phyloP scores from a whole-genome alignment of 2,113 vertebrate genomes.

The Astatotilapia flaviijosephi region DNA sequence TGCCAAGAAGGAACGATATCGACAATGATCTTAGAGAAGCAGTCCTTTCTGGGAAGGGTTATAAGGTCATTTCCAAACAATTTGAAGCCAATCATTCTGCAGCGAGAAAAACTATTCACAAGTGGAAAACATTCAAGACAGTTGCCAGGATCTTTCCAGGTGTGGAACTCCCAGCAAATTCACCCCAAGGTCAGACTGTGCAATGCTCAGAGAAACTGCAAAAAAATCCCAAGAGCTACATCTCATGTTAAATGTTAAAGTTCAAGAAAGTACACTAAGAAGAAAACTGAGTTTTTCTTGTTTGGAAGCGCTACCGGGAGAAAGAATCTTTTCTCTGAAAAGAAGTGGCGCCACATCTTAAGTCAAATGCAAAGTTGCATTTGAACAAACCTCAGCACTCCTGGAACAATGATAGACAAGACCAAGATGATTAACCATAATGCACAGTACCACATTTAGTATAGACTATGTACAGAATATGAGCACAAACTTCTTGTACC shows the following conservation, averaged over 20 bases:
- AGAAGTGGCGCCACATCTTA: neutral
- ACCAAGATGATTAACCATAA: neutral
- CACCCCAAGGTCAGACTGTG: neutral
- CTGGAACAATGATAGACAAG: neutral
- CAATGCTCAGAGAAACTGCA: neutral
- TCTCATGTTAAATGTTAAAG: neutral
- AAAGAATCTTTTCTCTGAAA: neutral
- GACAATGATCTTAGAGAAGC: neutral
- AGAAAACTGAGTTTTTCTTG: neutral
- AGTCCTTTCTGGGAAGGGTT: neutral
- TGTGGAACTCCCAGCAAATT: neutral
- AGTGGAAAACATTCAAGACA: neutral
- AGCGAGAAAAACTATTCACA: neutral
- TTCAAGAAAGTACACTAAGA: neutral
- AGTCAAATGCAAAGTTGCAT: neutral
- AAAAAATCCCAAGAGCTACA: neutral
- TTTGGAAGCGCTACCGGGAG: neutral
- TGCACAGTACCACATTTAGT: neutral
- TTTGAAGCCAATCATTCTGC: neutral
- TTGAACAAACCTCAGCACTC: neutral
- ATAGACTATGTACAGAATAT: neutral
- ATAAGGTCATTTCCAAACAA: neutral
- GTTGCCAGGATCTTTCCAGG: neutral
- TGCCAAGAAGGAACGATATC: neutral
- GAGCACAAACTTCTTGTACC: neutral